Percentiles rank a stretch among this genome's conserved stretches.
Conservation (phyloP, 2,797 vertebrate species). For the Oreortyx pictus region DNA sequence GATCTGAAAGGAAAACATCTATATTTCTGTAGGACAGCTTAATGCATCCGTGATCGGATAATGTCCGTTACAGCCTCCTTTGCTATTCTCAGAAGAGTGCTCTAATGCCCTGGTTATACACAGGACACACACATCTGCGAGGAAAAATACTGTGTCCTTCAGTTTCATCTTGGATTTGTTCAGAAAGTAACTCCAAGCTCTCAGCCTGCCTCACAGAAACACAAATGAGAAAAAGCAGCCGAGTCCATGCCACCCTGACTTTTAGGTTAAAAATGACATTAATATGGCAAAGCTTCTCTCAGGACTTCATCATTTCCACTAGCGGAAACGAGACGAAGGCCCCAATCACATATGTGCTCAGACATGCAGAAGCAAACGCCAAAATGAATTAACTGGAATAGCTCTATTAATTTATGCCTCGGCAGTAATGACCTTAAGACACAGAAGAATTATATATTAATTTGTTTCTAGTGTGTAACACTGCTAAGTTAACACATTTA, state of each 20-base stretch:
- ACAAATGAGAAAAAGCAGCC: neutral
- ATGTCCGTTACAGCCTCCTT: neutral
- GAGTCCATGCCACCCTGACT: neutral
- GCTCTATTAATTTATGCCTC: conserved; percentile 79
- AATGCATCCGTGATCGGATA: conserved; percentile 19
- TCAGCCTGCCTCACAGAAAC: neutral
- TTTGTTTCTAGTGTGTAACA: conserved; percentile 75
- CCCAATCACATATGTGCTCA: conserved; percentile 66
- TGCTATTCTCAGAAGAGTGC: conserved; percentile 59
- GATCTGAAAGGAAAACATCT: conserved; percentile 23
- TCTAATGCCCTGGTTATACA: conserved; percentile 50
- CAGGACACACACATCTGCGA: conserved; percentile 49
- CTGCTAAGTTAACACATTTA: conserved; percentile 76
- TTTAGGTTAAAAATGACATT: conserved; percentile 64
- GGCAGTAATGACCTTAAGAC: conserved; percentile 80
- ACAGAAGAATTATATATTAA: conserved; percentile 79
- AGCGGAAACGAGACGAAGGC: neutral
- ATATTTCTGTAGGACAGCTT: conserved; percentile 51
- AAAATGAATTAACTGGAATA: conserved; percentile 74
- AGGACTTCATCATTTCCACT: conserved; percentile 44
- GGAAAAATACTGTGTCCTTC: neutral
- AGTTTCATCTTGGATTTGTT: neutral
- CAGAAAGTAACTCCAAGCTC: neutral
- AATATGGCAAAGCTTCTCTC: conserved; percentile 42
- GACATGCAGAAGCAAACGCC: conserved; percentile 74